These are phyloP conservation scores for Allolobophora icterica DNA, from an alignment of 2,888 invertebrate species.

Conservation along the genomic window DNA sequence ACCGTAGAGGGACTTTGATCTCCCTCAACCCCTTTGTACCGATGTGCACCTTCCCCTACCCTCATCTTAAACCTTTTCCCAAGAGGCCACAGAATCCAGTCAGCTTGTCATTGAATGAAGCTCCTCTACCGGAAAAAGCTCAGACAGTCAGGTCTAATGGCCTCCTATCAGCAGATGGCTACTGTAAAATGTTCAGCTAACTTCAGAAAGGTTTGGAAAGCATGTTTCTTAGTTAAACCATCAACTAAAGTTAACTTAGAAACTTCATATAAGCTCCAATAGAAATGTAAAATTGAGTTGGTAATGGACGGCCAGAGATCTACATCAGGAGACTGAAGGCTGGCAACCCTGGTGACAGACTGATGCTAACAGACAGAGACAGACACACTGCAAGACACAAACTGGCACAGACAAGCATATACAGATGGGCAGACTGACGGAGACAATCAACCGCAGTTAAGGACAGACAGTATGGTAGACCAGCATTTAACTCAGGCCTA, in stretches of 20 bases:
- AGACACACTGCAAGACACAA: neutral
- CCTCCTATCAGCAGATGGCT: neutral
- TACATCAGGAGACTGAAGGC: too few relatives aligned
- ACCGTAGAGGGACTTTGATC: neutral
- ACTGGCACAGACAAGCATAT: neutral
- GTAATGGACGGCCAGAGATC: neutral
- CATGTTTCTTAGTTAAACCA: neutral
- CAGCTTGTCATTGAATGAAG: neutral
- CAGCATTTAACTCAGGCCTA: neutral
- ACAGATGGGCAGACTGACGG: neutral
- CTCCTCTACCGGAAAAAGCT: neutral
- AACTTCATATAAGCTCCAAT: neutral
- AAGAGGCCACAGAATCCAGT: neutral
- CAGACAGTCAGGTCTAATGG: neutral
- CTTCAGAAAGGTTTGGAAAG: neutral
- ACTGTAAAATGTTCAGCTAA: slow-evolving; percentile 3
- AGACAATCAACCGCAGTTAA: slow-evolving; percentile 8
- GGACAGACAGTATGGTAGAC: neutral
- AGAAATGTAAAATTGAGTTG: neutral
- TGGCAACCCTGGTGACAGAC: neutral
- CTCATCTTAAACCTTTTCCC: neutral
- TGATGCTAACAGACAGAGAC: neutral
- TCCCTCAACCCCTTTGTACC: neutral
- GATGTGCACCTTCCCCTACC: neutral
- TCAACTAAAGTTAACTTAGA: neutral